Conservation (phyloP, 2,113 vertebrate species). For the Antennarius striatus region DNA sequence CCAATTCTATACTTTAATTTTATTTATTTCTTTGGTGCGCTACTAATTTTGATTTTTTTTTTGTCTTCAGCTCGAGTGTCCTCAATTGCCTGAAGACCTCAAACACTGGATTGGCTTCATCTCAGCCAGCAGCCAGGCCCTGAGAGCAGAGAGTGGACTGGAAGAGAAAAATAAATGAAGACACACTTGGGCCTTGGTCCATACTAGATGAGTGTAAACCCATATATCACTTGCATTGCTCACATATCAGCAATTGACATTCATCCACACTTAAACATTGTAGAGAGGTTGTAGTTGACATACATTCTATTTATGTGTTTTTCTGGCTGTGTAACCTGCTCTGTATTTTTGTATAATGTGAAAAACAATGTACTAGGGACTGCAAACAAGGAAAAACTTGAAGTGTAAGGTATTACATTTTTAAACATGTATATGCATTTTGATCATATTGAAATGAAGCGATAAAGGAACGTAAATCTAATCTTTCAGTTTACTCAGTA, state of each 20-base stretch:
- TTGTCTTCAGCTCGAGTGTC: slow-evolving; percentile 73
- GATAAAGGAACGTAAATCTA: slow-evolving; percentile 24
- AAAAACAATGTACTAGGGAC: slow-evolving; percentile 15
- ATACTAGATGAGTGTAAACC: slow-evolving; percentile 21
- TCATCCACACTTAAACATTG: slow-evolving; percentile 28
- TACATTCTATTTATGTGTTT: slow-evolving; percentile 26
- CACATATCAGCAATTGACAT: slow-evolving; percentile 38
- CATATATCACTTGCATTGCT: slow-evolving; percentile 55
- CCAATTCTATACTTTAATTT: neutral
- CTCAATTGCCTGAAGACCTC: slow-evolving; percentile 84
- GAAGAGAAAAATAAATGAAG: slow-evolving; percentile 75
- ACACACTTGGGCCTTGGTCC: slow-evolving; percentile 10
- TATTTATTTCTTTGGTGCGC: neutral
- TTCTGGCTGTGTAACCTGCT: slow-evolving; percentile 24
- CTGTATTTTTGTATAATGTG: slow-evolving; percentile 54
- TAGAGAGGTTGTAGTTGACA: slow-evolving; percentile 41
- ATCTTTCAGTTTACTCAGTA: slow-evolving; percentile 36
- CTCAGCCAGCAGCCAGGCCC: slow-evolving; percentile 84
- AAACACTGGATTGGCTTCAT: slow-evolving; percentile 87
- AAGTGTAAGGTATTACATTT: slow-evolving; percentile 33
- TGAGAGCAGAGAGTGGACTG: slow-evolving; percentile 81
- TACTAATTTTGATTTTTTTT: slow-evolving; percentile 13
- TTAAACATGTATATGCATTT: slow-evolving; percentile 17
- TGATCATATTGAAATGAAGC: slow-evolving; percentile 7
- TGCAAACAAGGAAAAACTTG: slow-evolving; percentile 52